Evolutionary conservation across 2,113 vertebrate genomes (phyloP).

Genomic region (Corynorhinus townsendii): DNA sequence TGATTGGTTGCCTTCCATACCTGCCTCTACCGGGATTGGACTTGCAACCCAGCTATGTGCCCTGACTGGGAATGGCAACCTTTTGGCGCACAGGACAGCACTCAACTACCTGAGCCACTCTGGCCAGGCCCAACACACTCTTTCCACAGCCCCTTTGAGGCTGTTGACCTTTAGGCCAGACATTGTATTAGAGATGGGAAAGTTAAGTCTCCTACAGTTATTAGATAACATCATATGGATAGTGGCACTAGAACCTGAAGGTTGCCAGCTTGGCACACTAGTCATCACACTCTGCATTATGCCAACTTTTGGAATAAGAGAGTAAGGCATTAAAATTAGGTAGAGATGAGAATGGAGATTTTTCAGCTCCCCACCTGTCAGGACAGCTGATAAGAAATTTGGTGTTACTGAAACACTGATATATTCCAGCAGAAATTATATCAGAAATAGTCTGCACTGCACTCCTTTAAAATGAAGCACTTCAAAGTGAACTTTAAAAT

Average conservation of each 20-base stretch:
- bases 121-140: too few species aligned
- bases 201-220: neutral
- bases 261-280: neutral
- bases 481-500: neutral
- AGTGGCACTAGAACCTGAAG: neutral
- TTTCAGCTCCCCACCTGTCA: neutral
- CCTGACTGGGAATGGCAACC: too few species aligned
- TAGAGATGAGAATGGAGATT: neutral
- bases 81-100: too few species aligned
- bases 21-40: too few species aligned
- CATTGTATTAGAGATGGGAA: too few species aligned
- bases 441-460: neutral
- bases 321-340: neutral
- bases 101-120: too few species aligned
- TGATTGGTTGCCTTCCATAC: too few species aligned
- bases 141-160: neutral
- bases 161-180: neutral
- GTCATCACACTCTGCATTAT: neutral
- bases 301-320: neutral
- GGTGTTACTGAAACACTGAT: neutral
- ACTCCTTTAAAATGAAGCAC: constrained; percentile 3
- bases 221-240: neutral
- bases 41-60: too few species aligned
- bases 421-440: neutral
- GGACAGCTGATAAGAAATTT: neutral